A percentile compares a stretch with the other conserved stretches of the same genome.
Evolutionary conservation across 2,113 vertebrate genomes (phyloP).

Genomic region (Chaetops frenatus): DNA sequence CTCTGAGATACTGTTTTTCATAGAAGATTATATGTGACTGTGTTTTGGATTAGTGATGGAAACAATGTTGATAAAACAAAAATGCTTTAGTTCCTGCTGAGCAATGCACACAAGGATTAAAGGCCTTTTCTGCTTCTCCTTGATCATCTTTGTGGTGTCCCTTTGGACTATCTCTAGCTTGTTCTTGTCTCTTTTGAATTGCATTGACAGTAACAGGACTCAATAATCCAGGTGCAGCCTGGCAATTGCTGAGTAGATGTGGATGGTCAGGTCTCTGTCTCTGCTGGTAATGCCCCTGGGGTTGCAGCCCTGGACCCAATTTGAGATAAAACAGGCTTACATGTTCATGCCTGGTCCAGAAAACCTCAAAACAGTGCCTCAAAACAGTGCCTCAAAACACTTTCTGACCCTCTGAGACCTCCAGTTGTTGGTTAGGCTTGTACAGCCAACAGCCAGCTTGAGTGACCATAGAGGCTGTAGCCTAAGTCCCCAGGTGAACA

Average conservation of each 20-base stretch:
- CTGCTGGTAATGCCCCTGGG: neutral
- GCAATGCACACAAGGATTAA: too few relatives aligned
- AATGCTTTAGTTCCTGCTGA: neutral
- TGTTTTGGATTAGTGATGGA: neutral
- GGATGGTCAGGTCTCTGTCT: neutral
- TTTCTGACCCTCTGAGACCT: neutral
- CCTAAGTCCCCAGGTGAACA: neutral
- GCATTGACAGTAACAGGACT: neutral
- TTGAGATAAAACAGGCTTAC: neutral
- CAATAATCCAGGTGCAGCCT: neutral
- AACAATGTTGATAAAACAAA: neutral
- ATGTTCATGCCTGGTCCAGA: neutral
- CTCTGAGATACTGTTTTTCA: neutral
- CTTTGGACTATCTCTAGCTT: neutral
- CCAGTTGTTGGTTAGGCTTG: neutral
- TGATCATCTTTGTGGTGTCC: neutral
- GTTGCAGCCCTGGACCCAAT: neutral
- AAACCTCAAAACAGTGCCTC: neutral
- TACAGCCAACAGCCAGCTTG: neutral
- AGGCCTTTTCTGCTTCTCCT: neutral
- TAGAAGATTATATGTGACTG: fast-evolving
- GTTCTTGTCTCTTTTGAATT: neutral
- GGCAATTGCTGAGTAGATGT: neutral
- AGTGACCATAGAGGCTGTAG: neutral
- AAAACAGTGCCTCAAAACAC: neutral